These are phyloP conservation scores for Acrossocheilus fasciatus DNA, from an alignment of 2,797 vertebrate genomes.

Conservation along the genomic window DNA sequence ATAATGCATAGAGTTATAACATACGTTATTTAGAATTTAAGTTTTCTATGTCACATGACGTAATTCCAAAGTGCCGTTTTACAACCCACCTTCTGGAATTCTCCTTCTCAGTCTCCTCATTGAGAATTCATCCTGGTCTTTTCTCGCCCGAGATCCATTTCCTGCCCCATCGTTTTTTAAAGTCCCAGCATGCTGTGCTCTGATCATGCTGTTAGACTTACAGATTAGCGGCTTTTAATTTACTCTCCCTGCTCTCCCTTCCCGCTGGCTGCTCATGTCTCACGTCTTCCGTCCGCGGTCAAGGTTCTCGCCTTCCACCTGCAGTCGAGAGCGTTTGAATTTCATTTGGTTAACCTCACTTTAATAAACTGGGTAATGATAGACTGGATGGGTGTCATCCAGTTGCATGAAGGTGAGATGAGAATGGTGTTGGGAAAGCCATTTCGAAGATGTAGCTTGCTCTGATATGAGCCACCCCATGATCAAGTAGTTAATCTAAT, in stretches of 20 bases:
- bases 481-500: not conserved
- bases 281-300: not conserved
- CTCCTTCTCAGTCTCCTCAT: not conserved
- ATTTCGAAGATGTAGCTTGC: not conserved
- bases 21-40: not conserved
- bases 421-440: not conserved
- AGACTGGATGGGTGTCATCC: conserved; percentile 5
- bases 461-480: not conserved
- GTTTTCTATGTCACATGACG: not conserved
- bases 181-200: conserved; percentile 6
- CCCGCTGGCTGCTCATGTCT: not conserved
- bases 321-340: not conserved
- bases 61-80: not conserved
- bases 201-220: conserved; percentile 32
- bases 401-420: conserved; percentile 6
- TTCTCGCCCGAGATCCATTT: conserved; percentile 12
- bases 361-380: conserved; percentile 30
- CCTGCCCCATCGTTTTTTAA: conserved; percentile 34
- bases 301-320: conserved; percentile 11
- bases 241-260: not conserved
- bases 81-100: not conserved
- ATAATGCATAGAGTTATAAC: not conserved
- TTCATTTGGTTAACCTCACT: conserved; percentile 42
- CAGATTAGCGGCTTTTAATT: conserved; percentile 34
- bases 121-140: conserved; percentile 5